phyloP scores from a whole-genome alignment of 2,113 vertebrate genomes.

The Anser brachyrhynchus region DNA sequence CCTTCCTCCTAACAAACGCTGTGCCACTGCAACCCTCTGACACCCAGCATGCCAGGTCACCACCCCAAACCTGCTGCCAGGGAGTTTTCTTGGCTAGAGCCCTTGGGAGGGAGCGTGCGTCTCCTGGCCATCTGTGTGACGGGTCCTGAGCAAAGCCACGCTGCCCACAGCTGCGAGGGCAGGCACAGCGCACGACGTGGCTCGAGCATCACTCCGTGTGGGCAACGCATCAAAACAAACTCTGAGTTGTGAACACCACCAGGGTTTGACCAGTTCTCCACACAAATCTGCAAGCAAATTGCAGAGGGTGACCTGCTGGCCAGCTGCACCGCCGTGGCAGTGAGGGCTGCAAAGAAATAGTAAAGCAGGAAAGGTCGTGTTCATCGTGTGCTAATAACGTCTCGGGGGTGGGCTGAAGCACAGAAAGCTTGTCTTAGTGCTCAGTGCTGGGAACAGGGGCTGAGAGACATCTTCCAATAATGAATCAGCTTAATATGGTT shows the following conservation, averaged over 20 bases:
- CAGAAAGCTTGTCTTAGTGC: neutral
- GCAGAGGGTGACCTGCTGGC: neutral
- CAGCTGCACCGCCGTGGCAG: neutral
- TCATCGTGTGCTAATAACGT: neutral
- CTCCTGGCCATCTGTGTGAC: neutral
- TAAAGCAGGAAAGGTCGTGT: neutral
- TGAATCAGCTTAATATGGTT: neutral
- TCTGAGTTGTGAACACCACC: neutral
- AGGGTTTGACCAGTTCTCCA: neutral
- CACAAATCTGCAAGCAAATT: neutral
- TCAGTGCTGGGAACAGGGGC: neutral
- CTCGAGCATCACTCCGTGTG: neutral
- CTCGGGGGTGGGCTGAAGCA: neutral
- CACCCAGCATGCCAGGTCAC: neutral
- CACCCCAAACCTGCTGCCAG: constrained; percentile 23
- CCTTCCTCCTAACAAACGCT: neutral
- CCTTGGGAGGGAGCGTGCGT: neutral
- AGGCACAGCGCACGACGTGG: fast-evolving
- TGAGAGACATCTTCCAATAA: neutral
- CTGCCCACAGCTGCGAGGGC: neutral
- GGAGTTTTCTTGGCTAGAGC: neutral
- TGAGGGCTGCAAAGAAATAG: neutral
- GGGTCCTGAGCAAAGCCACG: neutral
- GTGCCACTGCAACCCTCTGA: neutral
- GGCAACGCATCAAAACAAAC: neutral